Base-by-base conservation (phyloP, 2,888 invertebrate genomes). In the Busseola fusca region DNA sequence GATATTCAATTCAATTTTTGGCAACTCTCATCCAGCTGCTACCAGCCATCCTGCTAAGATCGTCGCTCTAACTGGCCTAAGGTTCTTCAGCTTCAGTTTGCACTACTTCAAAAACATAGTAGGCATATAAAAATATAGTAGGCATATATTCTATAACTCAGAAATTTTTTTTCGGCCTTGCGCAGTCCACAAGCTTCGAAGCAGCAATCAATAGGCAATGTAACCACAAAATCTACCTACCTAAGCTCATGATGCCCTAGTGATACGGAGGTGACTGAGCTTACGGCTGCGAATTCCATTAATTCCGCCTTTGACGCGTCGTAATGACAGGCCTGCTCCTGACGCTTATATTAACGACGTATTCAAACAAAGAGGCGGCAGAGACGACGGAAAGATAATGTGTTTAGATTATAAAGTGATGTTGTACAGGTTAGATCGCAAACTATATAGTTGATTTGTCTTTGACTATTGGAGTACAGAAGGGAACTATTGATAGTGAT, bases 281-380 rank as follows among this genome's bases (percentile, higher is more conserved):
- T 76, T 62, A 65, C 71, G 62, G 59, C 76, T 63, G 71, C 64
- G 65, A 52, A 64, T 63, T 62, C 83, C 82, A 85, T 85, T 85
- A 85, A 85, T 85, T 79, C 76, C 54, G 80, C 72, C 80, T 85
- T 85, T 86, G 85, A 85, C 85, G 78, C 67, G 50, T 25, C 57
- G 72, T 83, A 85, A 86, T 86, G 84, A 84, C 83, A 81, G 80
- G 77, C 59, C 76, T 78, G 78, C 64, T 64, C 54, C 63, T 74
- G 85, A 83, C 76, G 83, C 77, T 69, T 79, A 76, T 80, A 85
- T 80, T 85, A 86, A 85, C 85, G 86, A 80, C 85, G 78, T 81
- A 84, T 82, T 80, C 84, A 84, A 82, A 82, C 78, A 76, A 78
- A 78, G 77, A 59, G 72, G 54, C 62, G 50, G 45, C 52, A 72